These are phyloP conservation scores for Caenorhabditis sp. DNA, from an alignment of 2,888 invertebrate species.

Conservation along the genomic window DNA sequence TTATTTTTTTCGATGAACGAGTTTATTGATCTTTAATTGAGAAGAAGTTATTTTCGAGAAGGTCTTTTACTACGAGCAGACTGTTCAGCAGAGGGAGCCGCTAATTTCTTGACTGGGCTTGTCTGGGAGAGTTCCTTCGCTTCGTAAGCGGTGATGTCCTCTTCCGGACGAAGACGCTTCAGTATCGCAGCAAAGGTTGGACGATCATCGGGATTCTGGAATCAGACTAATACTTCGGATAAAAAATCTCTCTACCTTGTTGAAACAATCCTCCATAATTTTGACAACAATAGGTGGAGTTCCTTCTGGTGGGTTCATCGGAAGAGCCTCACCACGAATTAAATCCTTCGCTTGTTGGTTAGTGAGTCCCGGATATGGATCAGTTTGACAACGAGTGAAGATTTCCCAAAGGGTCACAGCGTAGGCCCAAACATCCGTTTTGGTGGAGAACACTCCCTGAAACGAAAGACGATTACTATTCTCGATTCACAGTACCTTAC, in stretches of 20 bases:
- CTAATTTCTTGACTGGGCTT: constrained; percentile 6
- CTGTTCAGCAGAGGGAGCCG: constrained; percentile 15
- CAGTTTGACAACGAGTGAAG: constrained; percentile 65
- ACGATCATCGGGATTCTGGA: constrained; percentile 43
- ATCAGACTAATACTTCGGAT: neutral
- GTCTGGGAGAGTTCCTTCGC: neutral
- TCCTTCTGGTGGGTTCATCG: constrained; percentile 55
- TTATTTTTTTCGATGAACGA: neutral
- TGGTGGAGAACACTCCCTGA: constrained; percentile 69
- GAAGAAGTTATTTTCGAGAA: constrained; percentile 1
- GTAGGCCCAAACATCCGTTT: constrained; percentile 75
- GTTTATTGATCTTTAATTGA: neutral
- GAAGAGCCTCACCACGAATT: constrained; percentile 32
- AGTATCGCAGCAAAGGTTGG: constrained; percentile 44
- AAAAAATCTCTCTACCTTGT: constrained; percentile 16
- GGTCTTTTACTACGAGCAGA: constrained; percentile 28
- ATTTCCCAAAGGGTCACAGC: constrained; percentile 74
- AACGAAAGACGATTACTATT: neutral
- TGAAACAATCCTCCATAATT: constrained; percentile 62
- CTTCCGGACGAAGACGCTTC: constrained; percentile 43
- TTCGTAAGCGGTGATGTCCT: constrained; percentile 37
- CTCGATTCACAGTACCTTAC: too few relatives aligned
- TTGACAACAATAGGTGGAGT: constrained; percentile 47
- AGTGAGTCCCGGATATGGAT: constrained; percentile 70
- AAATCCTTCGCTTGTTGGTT: constrained; percentile 65